Base-by-base conservation (phyloP, 2,888 invertebrate species). In the Cotesia congregata region DNA sequence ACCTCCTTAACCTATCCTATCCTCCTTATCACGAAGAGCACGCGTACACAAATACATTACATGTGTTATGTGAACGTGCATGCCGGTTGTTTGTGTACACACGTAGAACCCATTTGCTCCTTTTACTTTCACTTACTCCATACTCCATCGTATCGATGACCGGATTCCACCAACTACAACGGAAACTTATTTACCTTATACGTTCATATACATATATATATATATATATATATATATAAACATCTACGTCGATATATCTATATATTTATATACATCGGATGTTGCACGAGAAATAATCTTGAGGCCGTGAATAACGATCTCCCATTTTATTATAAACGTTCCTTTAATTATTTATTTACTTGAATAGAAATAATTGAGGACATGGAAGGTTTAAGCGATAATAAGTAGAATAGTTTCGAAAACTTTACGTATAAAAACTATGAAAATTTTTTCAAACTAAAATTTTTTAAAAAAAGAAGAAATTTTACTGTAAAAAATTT, bases 91-190 rank as follows among this genome's bases (percentile, higher is more conserved):
- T 39, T 61, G 30, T 7, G 68, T 40, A 17, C 17, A 17, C 17
- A 30, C 20, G 12, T 38, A 12, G 30, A 61, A 40, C 38, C 64
- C 64, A 64, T 67, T 30, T 41, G 75, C 62, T 62, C 15, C 67
- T 77, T 78, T 82, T 78, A 85, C 88, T 87, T 88, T 87, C 88
- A 87, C 87, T 88, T 85, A 83, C 60, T 69, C 84, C 84, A 85
- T 30, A 30, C 30, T 30, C 30, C 30, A 30, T 30, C 30, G 30
- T 30, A 30, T 85, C 86, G 83, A 82, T 86, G 84, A 85, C 84
- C 86, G 86, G 83, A 82, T 85, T 86, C 83, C 83, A 50, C 84
- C 80, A 79, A 30, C 30, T 30, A 30, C 30, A 30, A 80, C 78
- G 78, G 79, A 78, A 80, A 78, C 73, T 72, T 64, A 71, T 38